phyloP scores from a whole-genome alignment of 2,113 vertebrate genomes.

The Sphyrna mokarran region DNA sequence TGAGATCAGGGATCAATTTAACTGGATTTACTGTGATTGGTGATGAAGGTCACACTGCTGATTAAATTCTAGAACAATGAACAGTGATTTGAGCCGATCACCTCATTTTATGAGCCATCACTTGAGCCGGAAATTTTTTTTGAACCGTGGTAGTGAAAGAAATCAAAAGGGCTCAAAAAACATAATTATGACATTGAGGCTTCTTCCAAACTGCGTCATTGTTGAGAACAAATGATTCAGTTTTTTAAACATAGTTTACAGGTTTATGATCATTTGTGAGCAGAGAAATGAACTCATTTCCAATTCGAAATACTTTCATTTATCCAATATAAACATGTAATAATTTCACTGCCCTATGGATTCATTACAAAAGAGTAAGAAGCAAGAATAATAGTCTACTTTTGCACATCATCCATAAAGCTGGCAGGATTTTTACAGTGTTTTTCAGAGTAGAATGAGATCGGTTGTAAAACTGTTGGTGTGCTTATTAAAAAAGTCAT shows the following conservation, averaged over 20 bases:
- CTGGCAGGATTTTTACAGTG: not conserved
- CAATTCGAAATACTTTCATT: not conserved
- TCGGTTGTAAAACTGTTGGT: constrained; percentile 1
- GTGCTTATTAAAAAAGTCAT: not conserved
- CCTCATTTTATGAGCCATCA: not conserved
- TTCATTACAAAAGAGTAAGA: not conserved
- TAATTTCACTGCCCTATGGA: not conserved
- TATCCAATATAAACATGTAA: not conserved
- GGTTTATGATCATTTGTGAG: not conserved
- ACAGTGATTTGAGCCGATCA: not conserved
- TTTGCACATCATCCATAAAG: not conserved
- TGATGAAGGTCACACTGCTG: not conserved
- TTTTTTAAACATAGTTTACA: not conserved
- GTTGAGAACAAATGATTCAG: not conserved
- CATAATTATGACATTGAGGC: not conserved
- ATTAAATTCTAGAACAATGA: not conserved
- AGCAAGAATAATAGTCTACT: not conserved
- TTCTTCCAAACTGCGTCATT: not conserved
- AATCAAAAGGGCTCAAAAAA: not conserved
- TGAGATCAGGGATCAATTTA: not conserved
- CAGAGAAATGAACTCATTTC: not conserved
- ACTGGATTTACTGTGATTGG: not conserved
- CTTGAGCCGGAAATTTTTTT: not conserved
- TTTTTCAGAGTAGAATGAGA: not conserved
- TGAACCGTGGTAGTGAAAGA: not conserved